Conservation (phyloP, 2,797 vertebrate species). For the Acrossocheilus fasciatus region DNA sequence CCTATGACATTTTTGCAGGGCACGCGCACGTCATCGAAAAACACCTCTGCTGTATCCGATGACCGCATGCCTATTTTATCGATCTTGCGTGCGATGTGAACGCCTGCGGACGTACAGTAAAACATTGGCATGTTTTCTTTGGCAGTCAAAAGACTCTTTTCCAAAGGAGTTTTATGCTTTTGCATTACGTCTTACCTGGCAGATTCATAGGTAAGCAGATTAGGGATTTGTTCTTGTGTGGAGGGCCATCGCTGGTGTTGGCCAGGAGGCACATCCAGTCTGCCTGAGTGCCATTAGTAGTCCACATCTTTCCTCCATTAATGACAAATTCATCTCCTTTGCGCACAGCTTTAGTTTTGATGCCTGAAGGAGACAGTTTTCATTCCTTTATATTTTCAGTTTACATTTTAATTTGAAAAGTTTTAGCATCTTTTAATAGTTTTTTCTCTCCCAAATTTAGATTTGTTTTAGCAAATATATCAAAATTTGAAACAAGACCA, state of each 20-base stretch:
- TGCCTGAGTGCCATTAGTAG: conserved; percentile 80
- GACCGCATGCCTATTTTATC: conserved; percentile 88
- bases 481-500: neutral
- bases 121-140: conserved; percentile 4
- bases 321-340: conserved; percentile 83
- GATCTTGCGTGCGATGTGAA: conserved; percentile 86
- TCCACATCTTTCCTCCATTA: conserved; percentile 90
- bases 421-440: no score
- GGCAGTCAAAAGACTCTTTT: neutral
- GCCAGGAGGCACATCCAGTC: conserved; percentile 89
- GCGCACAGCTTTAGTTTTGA: conserved; percentile 83
- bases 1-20: conserved; percentile 85
- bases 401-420: no score
- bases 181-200: conserved; percentile 74
- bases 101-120: conserved; percentile 69
- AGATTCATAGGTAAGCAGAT: conserved; percentile 86
- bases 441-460: no score
- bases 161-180: neutral
- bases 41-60: conserved; percentile 85
- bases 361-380: conserved; percentile 70
- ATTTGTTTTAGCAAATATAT: neutral
- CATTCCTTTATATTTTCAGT: neutral
- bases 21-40: conserved; percentile 86
- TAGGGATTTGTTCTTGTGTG: conserved; percentile 86
- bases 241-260: conserved; percentile 80